Evolutionary conservation across 2,888 invertebrate species (phyloP).

Genomic region (Amphimallon solstitiale): DNA sequence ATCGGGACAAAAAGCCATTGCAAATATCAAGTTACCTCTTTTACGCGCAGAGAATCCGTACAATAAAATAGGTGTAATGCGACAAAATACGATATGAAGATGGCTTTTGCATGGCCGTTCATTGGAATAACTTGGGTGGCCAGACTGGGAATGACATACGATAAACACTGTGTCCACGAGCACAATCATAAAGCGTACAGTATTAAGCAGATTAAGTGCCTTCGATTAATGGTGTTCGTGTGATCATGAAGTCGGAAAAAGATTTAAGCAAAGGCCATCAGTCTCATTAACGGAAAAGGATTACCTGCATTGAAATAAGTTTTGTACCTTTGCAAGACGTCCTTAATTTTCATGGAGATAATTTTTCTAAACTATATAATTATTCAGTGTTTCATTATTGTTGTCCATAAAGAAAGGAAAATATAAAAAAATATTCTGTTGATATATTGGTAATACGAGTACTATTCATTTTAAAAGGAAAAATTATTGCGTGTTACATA

Average conservation of each 20-base stretch:
- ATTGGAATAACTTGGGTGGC: not conserved
- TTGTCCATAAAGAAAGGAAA: too few species aligned
- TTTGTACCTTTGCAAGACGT: too few species aligned
- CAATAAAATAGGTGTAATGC: not conserved
- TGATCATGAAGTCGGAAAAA: not conserved
- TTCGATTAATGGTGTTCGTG: constrained; percentile 11
- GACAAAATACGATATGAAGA: constrained; percentile 7
- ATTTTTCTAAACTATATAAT: too few species aligned
- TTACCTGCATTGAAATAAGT: too few species aligned
- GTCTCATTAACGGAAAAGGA: too few species aligned
- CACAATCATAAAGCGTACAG: constrained; percentile 11
- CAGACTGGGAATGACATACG: constrained; percentile 8
- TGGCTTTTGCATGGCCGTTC: not conserved
- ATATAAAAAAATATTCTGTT: too few species aligned
- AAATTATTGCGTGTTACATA: too few species aligned
- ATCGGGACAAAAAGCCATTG: constrained; percentile 2
- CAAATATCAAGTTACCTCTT: constrained; percentile 11
- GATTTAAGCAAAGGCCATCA: not conserved
- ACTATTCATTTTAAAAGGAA: too few species aligned
- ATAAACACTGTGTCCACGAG: constrained; percentile 6
- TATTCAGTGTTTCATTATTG: too few species aligned
- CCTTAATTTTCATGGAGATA: too few species aligned
- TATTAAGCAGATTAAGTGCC: constrained; percentile 14
- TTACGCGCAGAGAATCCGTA: not conserved
- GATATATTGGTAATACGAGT: too few species aligned